phyloP scores from a whole-genome alignment of 2,113 vertebrate genomes.

The Stegostoma tigrinum region DNA sequence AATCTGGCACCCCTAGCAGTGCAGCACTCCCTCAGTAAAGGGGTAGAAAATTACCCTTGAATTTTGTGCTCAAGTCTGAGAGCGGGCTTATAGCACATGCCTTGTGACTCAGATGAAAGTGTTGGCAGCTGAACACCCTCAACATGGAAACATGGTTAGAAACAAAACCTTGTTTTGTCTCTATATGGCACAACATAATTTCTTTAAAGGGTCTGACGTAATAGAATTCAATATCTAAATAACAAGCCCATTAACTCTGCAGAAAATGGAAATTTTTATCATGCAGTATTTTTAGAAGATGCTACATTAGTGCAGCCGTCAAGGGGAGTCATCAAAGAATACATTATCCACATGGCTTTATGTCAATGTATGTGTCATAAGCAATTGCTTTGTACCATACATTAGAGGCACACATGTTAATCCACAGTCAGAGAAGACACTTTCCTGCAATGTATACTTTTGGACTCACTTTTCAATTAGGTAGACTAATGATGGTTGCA shows the following conservation, averaged over 20 bases:
- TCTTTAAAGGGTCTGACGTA: not conserved
- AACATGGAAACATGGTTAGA: not conserved
- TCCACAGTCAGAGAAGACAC: not conserved
- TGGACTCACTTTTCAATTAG: not conserved
- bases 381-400: not conserved
- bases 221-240: not conserved
- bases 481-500: not conserved
- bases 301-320: not conserved
- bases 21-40: not conserved
- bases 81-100: not conserved
- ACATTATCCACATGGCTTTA: not conserved
- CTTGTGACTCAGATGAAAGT: not conserved
- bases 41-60: not conserved
- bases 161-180: not conserved
- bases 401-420: not conserved
- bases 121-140: not conserved
- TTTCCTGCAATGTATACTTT: not conserved
- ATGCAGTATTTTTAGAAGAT: constrained; percentile 11
- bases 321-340: constrained; percentile 22
- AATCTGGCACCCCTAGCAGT: not conserved
- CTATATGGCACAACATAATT: not conserved
- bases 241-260: constrained; percentile 19
- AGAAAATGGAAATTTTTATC: constrained; percentile 23
- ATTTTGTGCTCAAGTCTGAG: not conserved
- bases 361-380: not conserved